Evolutionary conservation across 2,797 vertebrate species (phyloP), one percentile per base, ranked within the genome.

Genomic region (Pseudochaenichthys georgianus): DNA sequence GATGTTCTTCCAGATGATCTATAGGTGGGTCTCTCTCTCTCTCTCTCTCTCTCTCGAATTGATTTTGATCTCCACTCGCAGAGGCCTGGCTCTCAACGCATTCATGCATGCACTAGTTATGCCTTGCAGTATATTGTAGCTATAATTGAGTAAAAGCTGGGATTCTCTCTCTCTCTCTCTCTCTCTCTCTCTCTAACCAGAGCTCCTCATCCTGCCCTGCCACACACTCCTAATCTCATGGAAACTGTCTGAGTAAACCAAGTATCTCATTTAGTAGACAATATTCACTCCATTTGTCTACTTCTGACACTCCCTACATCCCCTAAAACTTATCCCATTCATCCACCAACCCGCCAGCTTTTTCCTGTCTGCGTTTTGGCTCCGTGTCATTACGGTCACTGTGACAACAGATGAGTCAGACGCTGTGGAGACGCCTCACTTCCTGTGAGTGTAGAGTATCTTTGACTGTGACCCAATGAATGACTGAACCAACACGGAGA

Each of bases 341-440:
- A 78, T 78, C 50, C 67, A n/a, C 52, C 47, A 80, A 64, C 55
- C 78, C 59, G 76, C 63, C 69, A 85, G 86, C 89, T 86, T 87
- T 88, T 93, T 90, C 89, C 89, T 82, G 86, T 88, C 87, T 85
- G 59, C 46, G 23, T 73, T 38, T 83, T 45, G 71, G 70, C 87
- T 82, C 80, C 64, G 79, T 86, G 79, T 89, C 87, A 88, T 85
- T 81, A 85, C 34, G 73, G 88, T 91, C 82, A 86, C 82, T 46
- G 68, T 92, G 92, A 93, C 89, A 87, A 90, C 85, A 82, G 82
- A 88, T 93, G 93, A 95, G 86, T 95, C 92, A 95, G 82, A 86
- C 48, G 1, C 65, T 19, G 79, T 43, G 91, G 88, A 92, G 93
- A 92, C 87, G 83, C 89, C 89, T 90, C 90, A 91, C 91, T 94